A percentile compares a stretch with the other conserved stretches of the same genome.
Conservation (phyloP, 2,888 invertebrate genomes). For the Drosophila meridiana region DNA sequence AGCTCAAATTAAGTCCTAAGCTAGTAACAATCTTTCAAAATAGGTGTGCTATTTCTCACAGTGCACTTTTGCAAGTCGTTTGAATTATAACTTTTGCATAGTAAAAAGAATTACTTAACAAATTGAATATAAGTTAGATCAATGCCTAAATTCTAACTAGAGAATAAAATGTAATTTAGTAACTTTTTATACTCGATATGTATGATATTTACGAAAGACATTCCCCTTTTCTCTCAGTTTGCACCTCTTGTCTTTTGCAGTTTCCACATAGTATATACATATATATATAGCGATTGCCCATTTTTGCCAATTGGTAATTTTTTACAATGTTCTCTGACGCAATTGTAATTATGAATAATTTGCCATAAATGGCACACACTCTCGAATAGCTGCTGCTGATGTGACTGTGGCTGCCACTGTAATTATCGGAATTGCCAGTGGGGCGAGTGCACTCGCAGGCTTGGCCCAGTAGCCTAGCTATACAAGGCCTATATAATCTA, state of each 20-base stretch:
- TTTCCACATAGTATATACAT: not conserved
- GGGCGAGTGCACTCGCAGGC: slow-evolving; percentile 27
- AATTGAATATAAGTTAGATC: too few relatives aligned
- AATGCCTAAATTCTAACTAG: not conserved
- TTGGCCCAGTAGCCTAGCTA: slow-evolving; percentile 54
- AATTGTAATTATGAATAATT: slow-evolving; percentile 75
- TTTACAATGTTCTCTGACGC: slow-evolving; percentile 46
- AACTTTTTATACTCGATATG: not conserved
- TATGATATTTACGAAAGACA: not conserved
- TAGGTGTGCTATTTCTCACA: not conserved
- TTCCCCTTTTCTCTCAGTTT: not conserved
- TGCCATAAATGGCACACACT: slow-evolving; percentile 65
- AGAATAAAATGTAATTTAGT: not conserved
- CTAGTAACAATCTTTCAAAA: too few relatives aligned
- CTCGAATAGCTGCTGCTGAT: slow-evolving; percentile 9
- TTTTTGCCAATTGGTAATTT: slow-evolving; percentile 37
- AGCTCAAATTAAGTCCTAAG: too few relatives aligned
- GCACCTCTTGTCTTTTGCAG: not conserved
- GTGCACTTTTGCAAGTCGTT: not conserved
- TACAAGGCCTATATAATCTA: slow-evolving; percentile 9
- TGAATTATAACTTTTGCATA: not conserved
- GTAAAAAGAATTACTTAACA: not conserved
- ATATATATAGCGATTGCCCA: slow-evolving; percentile 5
- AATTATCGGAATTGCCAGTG: slow-evolving; percentile 71
- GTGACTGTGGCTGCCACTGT: slow-evolving; percentile 26